phyloP scores from a whole-genome alignment of 1,140 invertebrate genomes.

The Drosophila ohnishii region DNA sequence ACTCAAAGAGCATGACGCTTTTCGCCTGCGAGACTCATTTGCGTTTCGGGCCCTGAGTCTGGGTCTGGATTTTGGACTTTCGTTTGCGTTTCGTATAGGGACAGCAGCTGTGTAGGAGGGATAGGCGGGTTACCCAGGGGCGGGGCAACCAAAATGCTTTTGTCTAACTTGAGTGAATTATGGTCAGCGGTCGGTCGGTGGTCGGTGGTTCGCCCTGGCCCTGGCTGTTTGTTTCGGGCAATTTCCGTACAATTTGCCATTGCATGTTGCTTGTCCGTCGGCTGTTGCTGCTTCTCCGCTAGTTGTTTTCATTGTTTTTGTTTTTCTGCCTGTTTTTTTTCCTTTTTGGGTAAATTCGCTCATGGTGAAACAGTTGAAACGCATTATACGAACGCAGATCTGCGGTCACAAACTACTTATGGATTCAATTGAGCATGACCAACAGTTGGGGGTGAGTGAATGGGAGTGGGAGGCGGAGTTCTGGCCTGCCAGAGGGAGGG shows the following conservation, averaged over 20 bases:
- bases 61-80: slow-evolving; percentile 64
- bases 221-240: slow-evolving; percentile 77
- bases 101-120: slow-evolving; percentile 17
- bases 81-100: slow-evolving; percentile 31
- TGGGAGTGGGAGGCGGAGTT: neutral
- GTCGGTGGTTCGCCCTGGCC: slow-evolving; percentile 54
- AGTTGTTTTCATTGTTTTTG: slow-evolving; percentile 56
- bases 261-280: slow-evolving; percentile 48
- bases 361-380: slow-evolving; percentile 79
- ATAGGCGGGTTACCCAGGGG: slow-evolving; percentile 7
- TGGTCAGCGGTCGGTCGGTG: slow-evolving; percentile 69
- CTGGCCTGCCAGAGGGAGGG: neutral
- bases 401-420: slow-evolving; percentile 82
- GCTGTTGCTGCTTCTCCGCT: slow-evolving; percentile 60
- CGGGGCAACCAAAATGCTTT: slow-evolving; percentile 71
- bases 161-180: slow-evolving; percentile 82
- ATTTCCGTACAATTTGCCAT: slow-evolving; percentile 78
- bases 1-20: slow-evolving; percentile 76
- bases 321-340: slow-evolving; percentile 6
- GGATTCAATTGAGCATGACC: slow-evolving; percentile 81
- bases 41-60: slow-evolving; percentile 60
- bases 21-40: slow-evolving; percentile 73
- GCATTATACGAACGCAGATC: slow-evolving; percentile 78
- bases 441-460: slow-evolving; percentile 3
- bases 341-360: slow-evolving; percentile 60